A percentile compares a stretch with the other conserved stretches of the same genome.
These are phyloP conservation scores for Grantiella picta DNA, from an alignment of 2,113 vertebrate genomes.

Conservation along the genomic window DNA sequence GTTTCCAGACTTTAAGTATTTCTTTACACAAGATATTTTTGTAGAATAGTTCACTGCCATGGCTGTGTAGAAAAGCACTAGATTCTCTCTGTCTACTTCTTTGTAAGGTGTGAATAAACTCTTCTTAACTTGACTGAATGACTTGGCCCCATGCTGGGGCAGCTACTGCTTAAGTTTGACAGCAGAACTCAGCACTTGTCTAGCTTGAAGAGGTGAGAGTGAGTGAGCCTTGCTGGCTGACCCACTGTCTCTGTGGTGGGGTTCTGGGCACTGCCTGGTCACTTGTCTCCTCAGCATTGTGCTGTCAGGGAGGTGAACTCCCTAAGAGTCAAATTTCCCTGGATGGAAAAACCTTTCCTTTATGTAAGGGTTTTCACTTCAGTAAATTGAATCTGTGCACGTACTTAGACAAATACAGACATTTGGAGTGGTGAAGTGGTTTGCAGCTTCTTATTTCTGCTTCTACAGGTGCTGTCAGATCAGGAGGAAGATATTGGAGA, in stretches of 20 bases:
- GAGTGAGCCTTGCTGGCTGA: background rate
- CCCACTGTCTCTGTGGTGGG: background rate
- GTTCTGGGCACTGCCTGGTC: background rate
- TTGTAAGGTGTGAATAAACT: background rate
- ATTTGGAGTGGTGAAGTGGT: background rate
- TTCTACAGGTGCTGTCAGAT: conserved; percentile 80
- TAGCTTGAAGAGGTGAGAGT: background rate
- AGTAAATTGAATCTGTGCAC: background rate
- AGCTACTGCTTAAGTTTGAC: background rate
- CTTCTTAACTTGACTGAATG: background rate
- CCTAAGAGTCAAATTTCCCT: background rate
- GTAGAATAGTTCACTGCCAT: background rate
- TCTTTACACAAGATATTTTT: background rate
- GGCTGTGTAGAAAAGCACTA: background rate
- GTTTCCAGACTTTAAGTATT: background rate
- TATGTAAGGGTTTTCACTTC: background rate
- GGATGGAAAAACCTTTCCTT: background rate
- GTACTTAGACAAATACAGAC: fast-evolving
- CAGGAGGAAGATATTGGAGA: conserved; percentile 82
- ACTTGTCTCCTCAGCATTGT: background rate
- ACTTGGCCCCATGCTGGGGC: background rate
- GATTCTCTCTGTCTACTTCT: background rate
- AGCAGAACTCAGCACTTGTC: background rate
- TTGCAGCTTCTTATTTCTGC: background rate
- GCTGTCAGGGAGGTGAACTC: background rate